Base-by-base conservation (phyloP, 2,888 invertebrate species). In the Caenorhabditis sp. region DNA sequence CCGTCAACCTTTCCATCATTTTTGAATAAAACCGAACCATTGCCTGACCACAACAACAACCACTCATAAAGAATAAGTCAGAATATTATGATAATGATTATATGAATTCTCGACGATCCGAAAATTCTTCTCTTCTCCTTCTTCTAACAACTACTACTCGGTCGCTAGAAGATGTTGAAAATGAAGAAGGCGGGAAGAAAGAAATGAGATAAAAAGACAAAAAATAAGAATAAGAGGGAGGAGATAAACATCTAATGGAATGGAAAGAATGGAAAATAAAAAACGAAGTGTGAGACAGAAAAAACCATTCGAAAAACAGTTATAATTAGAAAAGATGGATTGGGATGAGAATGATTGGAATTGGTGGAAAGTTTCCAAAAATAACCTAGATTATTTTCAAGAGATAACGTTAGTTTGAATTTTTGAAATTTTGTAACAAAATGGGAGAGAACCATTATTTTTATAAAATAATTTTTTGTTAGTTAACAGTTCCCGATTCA, bases 21-120 rank as follows among this genome's bases (percentile, higher is more conserved):
- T 70, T 70, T 36, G 70, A 59, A 67, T 75, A 75, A 56, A 75
- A 75, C 59, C 67, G 59, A 23, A 67, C 67, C 75, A 75, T 75
- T 61, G 66, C 67, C 64, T 59, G 61, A 52, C 69, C 67, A 60
- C 69, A 74, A 67, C 69, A 73, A 67, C 68, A 72, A 59, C 68
- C 65, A 57, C 62, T 73, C 73, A 68, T 68, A 62, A 58, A 63
- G 17, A 56, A 1, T 14, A 7, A 56, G 5, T n/a, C n/a, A n/a
- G 26, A 56, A 56, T 56, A 23, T 50, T 14, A 52, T 52, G 20
- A 23, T 52, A 23, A 21, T 17, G 23, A 50, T n/a, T 50, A 50
- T 23, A 8, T 5, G 52, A 58, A 58, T 58, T 58, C 21, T 58
- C 57, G 57, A 58, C 36, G 57, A 20, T 36, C 36, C 57, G 57